A percentile compares a stretch with the other conserved stretches of the same genome.
These are phyloP conservation scores for Thunnus maccoyii DNA, from an alignment of 2,113 vertebrate genomes.

Conservation along the genomic window DNA sequence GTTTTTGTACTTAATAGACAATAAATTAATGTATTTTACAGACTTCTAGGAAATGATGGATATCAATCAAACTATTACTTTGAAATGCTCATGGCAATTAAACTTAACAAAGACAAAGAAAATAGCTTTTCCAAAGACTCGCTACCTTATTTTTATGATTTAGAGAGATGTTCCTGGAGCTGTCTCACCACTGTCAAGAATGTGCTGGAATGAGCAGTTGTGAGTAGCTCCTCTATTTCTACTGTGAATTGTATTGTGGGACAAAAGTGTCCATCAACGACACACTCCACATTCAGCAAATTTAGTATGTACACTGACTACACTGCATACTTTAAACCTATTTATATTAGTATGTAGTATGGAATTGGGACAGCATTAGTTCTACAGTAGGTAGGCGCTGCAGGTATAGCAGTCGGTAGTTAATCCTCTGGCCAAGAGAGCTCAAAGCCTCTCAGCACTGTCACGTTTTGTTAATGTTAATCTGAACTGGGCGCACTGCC, in stretches of 20 bases:
- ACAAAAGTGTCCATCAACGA: background rate
- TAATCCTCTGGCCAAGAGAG: constrained; percentile 73
- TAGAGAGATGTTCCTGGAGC: background rate
- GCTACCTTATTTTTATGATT: background rate
- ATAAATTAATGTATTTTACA: too few relatives aligned
- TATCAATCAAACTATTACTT: too few relatives aligned
- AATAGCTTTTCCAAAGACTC: background rate
- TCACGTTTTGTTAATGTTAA: constrained; percentile 79
- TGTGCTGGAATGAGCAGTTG: background rate
- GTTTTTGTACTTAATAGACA: too few relatives aligned
- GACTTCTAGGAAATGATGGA: too few relatives aligned
- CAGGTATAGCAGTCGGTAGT: constrained; percentile 58
- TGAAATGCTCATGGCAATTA: too few relatives aligned
- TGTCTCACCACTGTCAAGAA: background rate
- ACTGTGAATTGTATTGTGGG: background rate
- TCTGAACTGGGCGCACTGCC: constrained; percentile 65
- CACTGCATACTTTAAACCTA: constrained; percentile 4
- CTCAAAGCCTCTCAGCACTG: constrained; percentile 79
- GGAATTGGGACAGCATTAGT: constrained; percentile 55
- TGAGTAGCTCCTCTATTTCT: background rate
- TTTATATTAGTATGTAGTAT: constrained; percentile 41
- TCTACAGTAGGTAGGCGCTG: constrained; percentile 31
- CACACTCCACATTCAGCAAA: background rate
- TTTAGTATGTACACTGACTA: background rate
- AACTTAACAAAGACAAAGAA: background rate